Conservation (phyloP, 2,113 vertebrate genomes). For the Oncorhynchus nerka region DNA sequence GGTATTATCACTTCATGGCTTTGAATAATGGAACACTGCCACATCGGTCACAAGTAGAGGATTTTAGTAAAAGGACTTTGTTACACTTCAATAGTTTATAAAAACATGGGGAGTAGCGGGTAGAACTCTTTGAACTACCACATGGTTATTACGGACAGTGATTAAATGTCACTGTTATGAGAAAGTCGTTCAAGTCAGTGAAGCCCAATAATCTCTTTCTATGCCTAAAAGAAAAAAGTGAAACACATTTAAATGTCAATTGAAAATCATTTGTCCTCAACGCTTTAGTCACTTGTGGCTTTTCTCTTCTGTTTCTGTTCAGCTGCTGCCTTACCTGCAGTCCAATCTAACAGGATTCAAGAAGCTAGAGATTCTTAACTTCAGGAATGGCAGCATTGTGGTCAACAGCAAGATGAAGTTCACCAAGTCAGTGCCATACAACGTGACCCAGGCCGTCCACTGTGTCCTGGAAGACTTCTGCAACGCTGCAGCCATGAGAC, state of each 20-base stretch:
- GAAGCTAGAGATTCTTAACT: slow-evolving; percentile 91
- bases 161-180: background rate
- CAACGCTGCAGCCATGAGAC: slow-evolving; percentile 66
- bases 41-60: no score
- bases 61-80: no score
- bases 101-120: background rate
- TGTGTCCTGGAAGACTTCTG: slow-evolving; percentile 85
- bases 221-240: background rate
- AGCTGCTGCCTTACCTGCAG: slow-evolving; percentile 87
- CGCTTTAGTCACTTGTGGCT: background rate
- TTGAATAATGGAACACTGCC: no score
- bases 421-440: slow-evolving; percentile 83
- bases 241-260: no score
- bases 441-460: slow-evolving; percentile 84
- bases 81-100: background rate
- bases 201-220: background rate
- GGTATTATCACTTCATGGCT: no score
- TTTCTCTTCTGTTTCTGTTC: slow-evolving; percentile 35
- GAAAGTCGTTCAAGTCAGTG: background rate
- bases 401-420: slow-evolving; percentile 91
- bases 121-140: background rate
- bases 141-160: background rate
- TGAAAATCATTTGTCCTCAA: no score
- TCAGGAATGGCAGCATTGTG: slow-evolving; percentile 89
- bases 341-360: slow-evolving; percentile 92